Evolutionary conservation across 2,797 vertebrate species (phyloP).

Genomic region (Typhlichthys eigenmanni): DNA sequence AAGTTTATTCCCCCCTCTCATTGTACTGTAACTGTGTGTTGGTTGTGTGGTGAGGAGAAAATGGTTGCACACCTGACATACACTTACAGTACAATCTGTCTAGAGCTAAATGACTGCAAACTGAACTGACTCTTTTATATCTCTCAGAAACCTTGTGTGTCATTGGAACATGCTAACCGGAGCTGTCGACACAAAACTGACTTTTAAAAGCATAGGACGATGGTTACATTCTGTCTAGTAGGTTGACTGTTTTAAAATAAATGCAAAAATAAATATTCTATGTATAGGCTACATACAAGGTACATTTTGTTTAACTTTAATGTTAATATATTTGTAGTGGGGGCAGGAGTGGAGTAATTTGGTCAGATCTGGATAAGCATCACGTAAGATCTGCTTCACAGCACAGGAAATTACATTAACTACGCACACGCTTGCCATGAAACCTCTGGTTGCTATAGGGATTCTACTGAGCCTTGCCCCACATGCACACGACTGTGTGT

Average conservation of each 20-base stretch:
- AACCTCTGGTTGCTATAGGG: conserved; percentile 69
- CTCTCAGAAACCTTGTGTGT: no score
- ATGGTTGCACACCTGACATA: conserved; percentile 55
- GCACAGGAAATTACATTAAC: conserved; percentile 74
- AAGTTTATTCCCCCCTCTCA: neutral
- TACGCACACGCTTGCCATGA: conserved; percentile 33
- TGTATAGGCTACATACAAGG: no score
- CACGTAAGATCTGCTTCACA: conserved; percentile 59
- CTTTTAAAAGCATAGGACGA: no score
- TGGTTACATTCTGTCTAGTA: no score
- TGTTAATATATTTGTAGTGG: conserved; percentile 27
- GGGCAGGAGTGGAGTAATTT: conserved; percentile 3
- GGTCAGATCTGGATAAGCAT: conserved; percentile 59
- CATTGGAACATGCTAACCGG: no score
- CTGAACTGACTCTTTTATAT: no score
- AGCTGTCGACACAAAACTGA: no score
- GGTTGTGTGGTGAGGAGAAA: conserved; percentile 31
- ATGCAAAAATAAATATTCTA: no score
- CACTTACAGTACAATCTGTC: conserved; percentile 29
- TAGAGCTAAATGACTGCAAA: no score
- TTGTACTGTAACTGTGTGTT: neutral
- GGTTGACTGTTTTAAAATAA: no score
- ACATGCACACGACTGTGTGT: conserved; percentile 20
- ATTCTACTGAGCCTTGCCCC: conserved; percentile 35
- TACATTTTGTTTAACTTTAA: no score